These are phyloP conservation scores for Caenorhabditis sulstoni DNA, from an alignment of 2,888 invertebrate genomes.

Conservation along the genomic window DNA sequence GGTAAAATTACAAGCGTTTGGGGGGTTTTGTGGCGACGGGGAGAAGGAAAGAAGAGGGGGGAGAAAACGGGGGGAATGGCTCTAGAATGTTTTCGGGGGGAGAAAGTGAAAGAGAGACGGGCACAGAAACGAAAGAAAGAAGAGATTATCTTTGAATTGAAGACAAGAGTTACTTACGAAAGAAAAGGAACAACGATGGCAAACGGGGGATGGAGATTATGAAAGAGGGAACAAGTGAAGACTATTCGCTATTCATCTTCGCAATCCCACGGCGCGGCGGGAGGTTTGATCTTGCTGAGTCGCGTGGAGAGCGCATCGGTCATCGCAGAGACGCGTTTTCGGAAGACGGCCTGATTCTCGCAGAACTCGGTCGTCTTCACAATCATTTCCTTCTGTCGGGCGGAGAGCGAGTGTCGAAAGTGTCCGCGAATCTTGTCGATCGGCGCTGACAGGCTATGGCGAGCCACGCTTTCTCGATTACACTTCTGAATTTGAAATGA, in stretches of 20 bases:
- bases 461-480: neutral
- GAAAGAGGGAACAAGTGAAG: too few relatives aligned
- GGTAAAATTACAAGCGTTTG: conserved; percentile 1
- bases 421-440: conserved; percentile 2
- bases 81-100: neutral
- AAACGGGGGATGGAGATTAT: too few relatives aligned
- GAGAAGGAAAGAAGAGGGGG: neutral
- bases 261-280: neutral
- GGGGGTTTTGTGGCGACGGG: conserved; percentile 1
- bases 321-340: conserved; percentile 1
- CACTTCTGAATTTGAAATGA: neutral
- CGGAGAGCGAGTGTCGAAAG: neutral
- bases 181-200: too few relatives aligned
- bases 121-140: neutral
- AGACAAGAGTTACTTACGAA: too few relatives aligned
- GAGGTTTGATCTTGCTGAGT: neutral
- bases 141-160: neutral
- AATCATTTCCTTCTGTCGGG: neutral
- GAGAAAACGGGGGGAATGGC: neutral
- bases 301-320: neutral
- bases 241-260: neutral
- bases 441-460: neutral
- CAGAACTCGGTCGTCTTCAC: neutral
- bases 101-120: neutral
- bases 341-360: conserved; percentile 12